phyloP scores from a whole-genome alignment of 2,113 vertebrate genomes.

The Onychostoma macrolepis region DNA sequence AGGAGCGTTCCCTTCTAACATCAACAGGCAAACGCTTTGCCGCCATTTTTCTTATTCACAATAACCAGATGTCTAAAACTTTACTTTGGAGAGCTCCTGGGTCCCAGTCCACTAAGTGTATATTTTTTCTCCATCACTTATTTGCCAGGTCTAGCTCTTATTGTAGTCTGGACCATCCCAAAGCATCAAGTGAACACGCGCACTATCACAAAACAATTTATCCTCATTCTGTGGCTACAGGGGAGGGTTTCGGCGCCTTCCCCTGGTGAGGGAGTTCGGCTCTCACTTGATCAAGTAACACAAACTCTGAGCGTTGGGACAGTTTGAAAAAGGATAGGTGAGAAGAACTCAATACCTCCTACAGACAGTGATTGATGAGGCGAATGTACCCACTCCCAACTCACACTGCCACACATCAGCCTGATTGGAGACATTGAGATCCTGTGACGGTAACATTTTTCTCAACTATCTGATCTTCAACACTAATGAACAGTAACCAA shows the following conservation, averaged over 20 bases:
- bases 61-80: constrained; percentile 71
- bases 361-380: constrained; percentile 81
- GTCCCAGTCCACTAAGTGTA: constrained; percentile 70
- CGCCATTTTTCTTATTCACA: constrained; percentile 77
- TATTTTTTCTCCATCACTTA: constrained; percentile 65
- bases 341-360: constrained; percentile 74
- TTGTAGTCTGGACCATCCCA: constrained; percentile 45
- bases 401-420: constrained; percentile 47
- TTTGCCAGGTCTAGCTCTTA: constrained; percentile 53
- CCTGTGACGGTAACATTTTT: constrained; percentile 64
- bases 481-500: constrained; percentile 41
- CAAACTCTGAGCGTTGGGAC: constrained; percentile 71
- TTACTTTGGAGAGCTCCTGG: constrained; percentile 22
- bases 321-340: constrained; percentile 77
- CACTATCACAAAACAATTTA: constrained; percentile 57
- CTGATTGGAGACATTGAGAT: constrained; percentile 75
- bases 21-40: constrained; percentile 62
- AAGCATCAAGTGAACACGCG: constrained; percentile 31
- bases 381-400: constrained; percentile 69
- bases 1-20: constrained; percentile 6
- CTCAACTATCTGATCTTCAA: constrained; percentile 49
- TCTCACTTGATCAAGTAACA: constrained; percentile 78
- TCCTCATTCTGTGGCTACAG: constrained; percentile 53
- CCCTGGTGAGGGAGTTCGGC: constrained; percentile 41
- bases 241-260: constrained; percentile 45